These are phyloP conservation scores for Heliconius cydno DNA, from an alignment of 2,888 invertebrate genomes.

Conservation along the genomic window DNA sequence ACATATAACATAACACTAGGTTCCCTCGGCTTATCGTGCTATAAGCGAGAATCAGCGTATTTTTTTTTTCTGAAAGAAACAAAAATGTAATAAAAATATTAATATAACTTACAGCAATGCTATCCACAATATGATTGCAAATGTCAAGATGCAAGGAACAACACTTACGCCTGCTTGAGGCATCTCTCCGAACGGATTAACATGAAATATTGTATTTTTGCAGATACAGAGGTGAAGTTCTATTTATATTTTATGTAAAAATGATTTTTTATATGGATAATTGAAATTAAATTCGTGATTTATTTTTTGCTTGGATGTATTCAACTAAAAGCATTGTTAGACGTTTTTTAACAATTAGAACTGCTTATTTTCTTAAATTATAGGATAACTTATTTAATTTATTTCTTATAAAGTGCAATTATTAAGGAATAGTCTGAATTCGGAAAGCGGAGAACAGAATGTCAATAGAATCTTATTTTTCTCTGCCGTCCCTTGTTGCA, in stretches of 20 bases:
- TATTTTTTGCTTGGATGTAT: no score
- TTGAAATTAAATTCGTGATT: no score
- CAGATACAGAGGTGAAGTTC: conserved; percentile 78
- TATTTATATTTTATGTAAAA: neutral
- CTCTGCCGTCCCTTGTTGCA: neutral
- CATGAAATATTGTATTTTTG: conserved; percentile 86
- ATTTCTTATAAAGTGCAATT: no score
- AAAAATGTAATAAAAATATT: neutral
- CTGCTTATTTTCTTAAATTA: no score
- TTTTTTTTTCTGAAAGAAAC: neutral
- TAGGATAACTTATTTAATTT: no score
- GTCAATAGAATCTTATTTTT: no score
- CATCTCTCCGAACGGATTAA: conserved; percentile 81
- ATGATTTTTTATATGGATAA: no score
- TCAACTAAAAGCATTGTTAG: no score
- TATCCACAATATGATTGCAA: conserved; percentile 87
- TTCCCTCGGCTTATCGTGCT: neutral
- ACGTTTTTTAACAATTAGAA: no score
- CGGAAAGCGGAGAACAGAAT: no score
- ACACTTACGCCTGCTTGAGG: conserved; percentile 91
- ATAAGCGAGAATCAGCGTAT: neutral
- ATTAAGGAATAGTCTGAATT: no score
- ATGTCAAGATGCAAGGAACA: conserved; percentile 93
- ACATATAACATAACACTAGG: neutral
- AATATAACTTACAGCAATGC: conserved; percentile 82